Base-by-base conservation (phyloP, 2,888 invertebrate genomes). In the Microctonus brassicae region DNA sequence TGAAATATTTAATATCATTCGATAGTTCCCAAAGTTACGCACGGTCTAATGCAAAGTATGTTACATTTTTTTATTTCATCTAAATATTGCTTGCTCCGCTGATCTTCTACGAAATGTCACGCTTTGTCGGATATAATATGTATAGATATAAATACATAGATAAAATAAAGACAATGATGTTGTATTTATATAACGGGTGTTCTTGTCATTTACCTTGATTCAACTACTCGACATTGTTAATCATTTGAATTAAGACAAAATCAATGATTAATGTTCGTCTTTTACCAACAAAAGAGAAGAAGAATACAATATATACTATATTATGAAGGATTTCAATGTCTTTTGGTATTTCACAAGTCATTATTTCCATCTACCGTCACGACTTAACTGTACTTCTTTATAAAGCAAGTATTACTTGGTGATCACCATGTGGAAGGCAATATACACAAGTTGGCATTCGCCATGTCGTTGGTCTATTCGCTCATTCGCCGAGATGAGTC, bases 91-190 rank as follows among this genome's bases (percentile, higher is more conserved):
- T 36, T 60, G 11, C 76, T 74, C 65, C 62, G 47, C 34, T 13
- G 42, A 76, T 78, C 80, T 79, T 81, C 84, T 83, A 82, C 82
- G 81, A 84, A 84, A 84, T 84, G 83, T 83, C 84, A 84, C 79
- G 84, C 83, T 84, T 81, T 77, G 83, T 70, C 82, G 82, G 78
- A 78, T 78, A 73, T 79, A 80, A 6, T 2, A 53, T 24, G 17
- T 26, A 58, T 58, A 58, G n/a, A 5, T 29, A 29, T 29, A 29
- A 3, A 29, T 29, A 29, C 33, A 58, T 36, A 60, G 9, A 34
- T 17, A 60, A 81, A 80, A 80, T 78, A 78, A 3, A 55, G 24
- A 55, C 78, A 77, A 76, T 72, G 24, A 69, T 75, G 57, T 70
- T 39, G 77, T 76, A 72, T 73, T 68, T 62, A 77, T 82, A 74